These are phyloP conservation scores for Saccostrea cuccullata DNA, from an alignment of 1,140 invertebrate species.

Conservation along the genomic window DNA sequence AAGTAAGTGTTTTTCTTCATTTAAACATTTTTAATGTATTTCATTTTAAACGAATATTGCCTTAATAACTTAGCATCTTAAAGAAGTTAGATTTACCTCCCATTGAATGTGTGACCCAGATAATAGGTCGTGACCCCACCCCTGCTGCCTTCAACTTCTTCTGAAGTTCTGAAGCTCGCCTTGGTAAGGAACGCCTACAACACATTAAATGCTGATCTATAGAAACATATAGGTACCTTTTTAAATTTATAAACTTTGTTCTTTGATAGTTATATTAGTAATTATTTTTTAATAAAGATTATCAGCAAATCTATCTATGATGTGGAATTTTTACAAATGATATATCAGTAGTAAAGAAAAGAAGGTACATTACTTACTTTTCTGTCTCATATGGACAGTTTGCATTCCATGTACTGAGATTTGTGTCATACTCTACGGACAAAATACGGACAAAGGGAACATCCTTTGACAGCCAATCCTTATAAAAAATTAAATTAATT, in stretches of 20 bases:
- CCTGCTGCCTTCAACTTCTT: constrained; percentile 84
- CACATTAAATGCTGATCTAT: too few relatives aligned
- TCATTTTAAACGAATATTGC: too few relatives aligned
- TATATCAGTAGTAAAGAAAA: background rate
- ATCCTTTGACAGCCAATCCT: constrained; percentile 88
- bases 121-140: constrained; percentile 85
- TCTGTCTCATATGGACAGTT: constrained; percentile 81
- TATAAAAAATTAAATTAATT: constrained; percentile 9
- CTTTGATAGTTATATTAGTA: too few relatives aligned
- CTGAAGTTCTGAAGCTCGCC: constrained; percentile 83
- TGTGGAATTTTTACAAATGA: too few relatives aligned
- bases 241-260: too few relatives aligned
- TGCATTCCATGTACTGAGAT: constrained; percentile 83
- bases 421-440: constrained; percentile 85
- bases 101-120: constrained; percentile 92
- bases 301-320: too few relatives aligned
- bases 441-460: constrained; percentile 82
- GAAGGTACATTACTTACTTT: constrained; percentile 76
- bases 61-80: too few relatives aligned
- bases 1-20: too few relatives aligned
- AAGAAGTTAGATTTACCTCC: constrained; percentile 80
- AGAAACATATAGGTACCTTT: too few relatives aligned
- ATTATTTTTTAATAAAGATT: too few relatives aligned
- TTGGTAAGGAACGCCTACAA: constrained; percentile 80
- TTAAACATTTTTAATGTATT: too few relatives aligned